Base-by-base conservation (phyloP, 2,888 invertebrate species). In the Hypselothyrea guttata region DNA sequence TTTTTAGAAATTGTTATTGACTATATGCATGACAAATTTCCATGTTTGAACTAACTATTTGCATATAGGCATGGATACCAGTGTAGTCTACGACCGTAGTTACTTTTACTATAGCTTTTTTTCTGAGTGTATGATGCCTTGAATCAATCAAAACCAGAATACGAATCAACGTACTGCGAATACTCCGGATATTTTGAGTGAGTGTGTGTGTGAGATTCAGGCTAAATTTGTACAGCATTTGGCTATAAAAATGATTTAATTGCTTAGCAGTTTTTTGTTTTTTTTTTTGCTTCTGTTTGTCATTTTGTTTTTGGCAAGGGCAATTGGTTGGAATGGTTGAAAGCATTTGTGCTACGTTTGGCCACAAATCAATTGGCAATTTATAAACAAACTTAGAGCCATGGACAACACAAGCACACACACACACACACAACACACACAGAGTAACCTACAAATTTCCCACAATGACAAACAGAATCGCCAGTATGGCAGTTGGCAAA, bases 221-320 rank as follows among this genome's bases (percentile, higher is more conserved):
- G 15, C 1, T 2, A 53, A 53, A 60, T 72, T 77, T 75, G 64
- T 67, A 72, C 71, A 65, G 68, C 46, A 58, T 57, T 78, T 59
- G 73, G 83, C 83, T 64, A 75, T 82, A 62, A 75, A 78, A 82
- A 83, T 79, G 76, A 83, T 79, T 79, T 76, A 83, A 78, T 83
- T 83, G 84, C 45, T 64, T 64, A 46, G 59, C 47, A 60, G 41
- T 57, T 22, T 5, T 22, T 22, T 2, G 22, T 22, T 22, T 22
- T 22, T 22, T 22, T 22, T 22, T 22, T 22, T 22, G 3, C n/a
- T n/a, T n/a, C n/a, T n/a, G n/a, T n/a, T n/a, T n/a, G n/a, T n/a
- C n/a, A n/a, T n/a, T n/a, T n/a, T 22, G 2, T 40, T 62, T 68
- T 65, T 56, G 68, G 48, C 59, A 52, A 55, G 54, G 55, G 70